Evolutionary conservation across 37 sponge, comb jelly and placozoan species (phyloP).

Genomic region (Aplysina aerophoba): DNA sequence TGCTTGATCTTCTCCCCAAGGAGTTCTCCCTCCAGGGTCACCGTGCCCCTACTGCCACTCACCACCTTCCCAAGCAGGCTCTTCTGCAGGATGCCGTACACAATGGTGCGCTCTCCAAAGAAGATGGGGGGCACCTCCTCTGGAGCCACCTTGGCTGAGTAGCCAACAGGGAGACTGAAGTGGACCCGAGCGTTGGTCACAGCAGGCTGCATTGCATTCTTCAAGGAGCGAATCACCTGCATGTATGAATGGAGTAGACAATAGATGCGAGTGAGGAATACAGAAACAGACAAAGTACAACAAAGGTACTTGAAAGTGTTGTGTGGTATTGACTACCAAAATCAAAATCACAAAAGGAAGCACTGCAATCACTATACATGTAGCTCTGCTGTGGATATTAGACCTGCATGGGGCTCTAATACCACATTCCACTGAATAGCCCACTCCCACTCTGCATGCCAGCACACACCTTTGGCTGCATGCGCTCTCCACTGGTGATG

Average conservation of each 20-base stretch:
- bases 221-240: conserved; percentile 72
- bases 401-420: too few species aligned
- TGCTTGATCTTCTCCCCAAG: conserved; percentile 40
- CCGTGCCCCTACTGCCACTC: conserved; percentile 31
- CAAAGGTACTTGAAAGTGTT: too few species aligned
- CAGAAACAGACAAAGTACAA: too few species aligned
- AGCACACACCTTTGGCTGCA: conserved; percentile 75
- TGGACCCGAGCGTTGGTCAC: conserved; percentile 51
- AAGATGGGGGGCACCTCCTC: conserved; percentile 55
- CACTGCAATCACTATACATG: too few species aligned
- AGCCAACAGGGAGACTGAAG: conserved; percentile 46
- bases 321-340: too few species aligned
- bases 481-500: conserved; percentile 70
- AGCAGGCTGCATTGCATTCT: conserved; percentile 71
- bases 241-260: too few species aligned
- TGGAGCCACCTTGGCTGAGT: conserved; percentile 46
- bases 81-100: conserved; percentile 63
- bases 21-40: conserved; percentile 52
- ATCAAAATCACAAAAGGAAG: too few species aligned
- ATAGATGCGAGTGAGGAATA: too few species aligned
- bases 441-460: not conserved
- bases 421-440: too few species aligned
- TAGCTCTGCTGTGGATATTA: too few species aligned
- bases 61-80: conserved; percentile 9
- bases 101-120: conserved; percentile 63